Base-by-base conservation (phyloP, 2,797 vertebrate genomes). In the Semotilus atromaculatus region DNA sequence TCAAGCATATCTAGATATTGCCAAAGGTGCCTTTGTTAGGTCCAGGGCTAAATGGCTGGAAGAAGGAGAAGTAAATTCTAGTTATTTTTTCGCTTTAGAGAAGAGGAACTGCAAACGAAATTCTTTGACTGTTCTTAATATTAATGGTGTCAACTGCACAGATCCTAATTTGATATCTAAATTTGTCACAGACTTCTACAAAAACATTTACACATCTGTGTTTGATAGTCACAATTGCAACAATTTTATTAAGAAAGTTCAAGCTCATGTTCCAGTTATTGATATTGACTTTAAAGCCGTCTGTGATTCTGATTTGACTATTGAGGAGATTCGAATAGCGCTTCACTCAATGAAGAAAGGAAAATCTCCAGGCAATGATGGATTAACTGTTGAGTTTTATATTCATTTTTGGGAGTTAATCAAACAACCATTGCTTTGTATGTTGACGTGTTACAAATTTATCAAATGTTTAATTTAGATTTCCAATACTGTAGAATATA, bases 101-200 rank as follows among this genome's bases (percentile, higher is more conserved):
- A 72, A 72, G 9, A 71, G 38, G 11, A 71, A 45, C 38, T n/a
- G 38, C 2, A 71, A 71, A 45, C 4, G 2, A 72, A 72, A 72
- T 7, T 72, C 21, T 3, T 13, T 26, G 40, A 71, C 38, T 71
- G 38, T 36, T 43, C 76, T 78, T 40, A 62, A 62, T 40, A 62
- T 62, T 5, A 62, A 64, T 62, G 23, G 76, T 19, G 16, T 29
- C 16, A 16, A 16, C 9, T 79, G 7, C 26, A 78, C 34, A 62
- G 34, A 78, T 29, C 55, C 76, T n/a, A 64, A 43, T 23, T 64
- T 78, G 21, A 78, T 43, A 8, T 62, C 34, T 43, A 43, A 78
- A 1, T 62, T 62, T 78, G 55, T 43, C 11, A 43, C 55, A 18
- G 21, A 2, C 34, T 78, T 78, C 38, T 78, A 62, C 5, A 43